A percentile compares a stretch with the other conserved stretches of the same genome.
Conservation (phyloP, 2,113 vertebrate species). For the Thinocorus orbignyianus region DNA sequence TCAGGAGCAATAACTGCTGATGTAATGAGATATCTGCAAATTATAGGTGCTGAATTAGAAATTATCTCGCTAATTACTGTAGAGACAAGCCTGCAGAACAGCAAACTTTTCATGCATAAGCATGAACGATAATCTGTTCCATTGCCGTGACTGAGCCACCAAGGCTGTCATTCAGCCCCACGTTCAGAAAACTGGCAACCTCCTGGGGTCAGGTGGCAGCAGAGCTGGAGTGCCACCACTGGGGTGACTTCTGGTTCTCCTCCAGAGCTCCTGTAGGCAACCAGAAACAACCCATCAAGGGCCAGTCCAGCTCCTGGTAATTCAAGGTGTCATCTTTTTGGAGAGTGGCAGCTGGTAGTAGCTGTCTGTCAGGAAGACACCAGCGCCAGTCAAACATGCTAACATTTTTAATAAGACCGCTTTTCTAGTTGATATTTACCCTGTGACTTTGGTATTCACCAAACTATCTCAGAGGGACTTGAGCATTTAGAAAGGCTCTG, state of each 20-base stretch:
- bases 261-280: background rate
- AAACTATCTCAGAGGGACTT: background rate
- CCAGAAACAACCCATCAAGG: background rate
- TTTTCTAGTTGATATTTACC: background rate
- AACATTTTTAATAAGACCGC: background rate
- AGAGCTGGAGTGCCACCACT: background rate
- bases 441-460: background rate
- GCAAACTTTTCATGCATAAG: background rate
- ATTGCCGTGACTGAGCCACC: background rate
- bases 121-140: background rate
- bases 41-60: background rate
- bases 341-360: background rate
- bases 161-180: background rate
- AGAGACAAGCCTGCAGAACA: background rate
- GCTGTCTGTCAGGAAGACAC: background rate
- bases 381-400: accelerated
- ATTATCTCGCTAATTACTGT: background rate
- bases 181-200: background rate
- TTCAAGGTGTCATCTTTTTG: background rate
- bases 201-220: background rate
- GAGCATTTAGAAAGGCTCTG: background rate
- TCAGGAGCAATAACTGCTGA: background rate
- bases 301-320: background rate
- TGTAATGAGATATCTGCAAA: background rate
- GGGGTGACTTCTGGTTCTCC: background rate